Evolutionary conservation across 2,113 vertebrate genomes (phyloP), one percentile per base, ranked within the genome.

Genomic region (Cavia aperea): DNA sequence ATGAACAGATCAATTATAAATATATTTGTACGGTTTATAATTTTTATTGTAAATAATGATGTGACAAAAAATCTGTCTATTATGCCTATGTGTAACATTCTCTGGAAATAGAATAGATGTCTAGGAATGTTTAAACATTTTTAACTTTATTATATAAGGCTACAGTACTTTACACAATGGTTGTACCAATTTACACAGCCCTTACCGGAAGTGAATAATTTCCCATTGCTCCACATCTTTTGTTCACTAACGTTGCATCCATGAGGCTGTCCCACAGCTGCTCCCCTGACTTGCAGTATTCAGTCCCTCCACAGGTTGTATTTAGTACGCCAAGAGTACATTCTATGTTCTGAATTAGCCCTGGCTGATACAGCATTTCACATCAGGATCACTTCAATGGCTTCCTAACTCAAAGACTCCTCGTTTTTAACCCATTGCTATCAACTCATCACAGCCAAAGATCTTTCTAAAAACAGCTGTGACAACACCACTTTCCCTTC

Each of bases 401-500:
- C 21, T 91, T 92, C 12, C 62, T 81, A 81, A 66, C 9, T 63
- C 60, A 85, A 70, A 63, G 33, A 51, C 2, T 77, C n/a, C 81
- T 7, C 58, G 33, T 91, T 81, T 83, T 43, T 31, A 92, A 73
- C 16, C 7, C 6, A 75, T 14, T 54, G 4, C n/a, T 6, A 11
- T 72, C n/a, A 63, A 39, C 75, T 94, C 15, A 82, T 70, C 84
- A 81, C 26, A 91, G 66, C 31, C 43, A 43, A 82, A 84, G 63
- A 88, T 81, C 70, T 88, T 92, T 83, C 70, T 78, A 81, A 95
- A 83, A 83, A 85, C 31, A 90, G 43, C 36, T 78, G 33, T 79
- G 82, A 83, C 19, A 0, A 60, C 2, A 87, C 39, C 15, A 86
- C 15, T 63, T 51, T 66, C 5, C 15, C 36, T 12, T 23, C 14